phyloP scores from a whole-genome alignment of 2,888 invertebrate species.

The Aporophyla nigra region DNA sequence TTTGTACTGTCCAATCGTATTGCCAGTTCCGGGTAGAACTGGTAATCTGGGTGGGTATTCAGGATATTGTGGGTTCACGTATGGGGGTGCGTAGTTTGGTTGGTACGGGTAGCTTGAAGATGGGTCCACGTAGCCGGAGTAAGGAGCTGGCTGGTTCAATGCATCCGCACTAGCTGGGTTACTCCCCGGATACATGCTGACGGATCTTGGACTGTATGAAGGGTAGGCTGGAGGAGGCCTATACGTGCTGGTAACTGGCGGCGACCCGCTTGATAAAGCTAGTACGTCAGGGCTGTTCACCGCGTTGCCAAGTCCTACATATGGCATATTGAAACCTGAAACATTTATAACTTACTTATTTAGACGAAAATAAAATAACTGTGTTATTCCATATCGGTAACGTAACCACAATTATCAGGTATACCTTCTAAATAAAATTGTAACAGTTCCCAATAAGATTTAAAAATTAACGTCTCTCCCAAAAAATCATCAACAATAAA shows the following conservation, averaged over 20 bases:
- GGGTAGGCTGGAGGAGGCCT: conserved; percentile 36
- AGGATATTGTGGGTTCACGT: conserved; percentile 39
- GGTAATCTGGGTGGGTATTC: conserved; percentile 37
- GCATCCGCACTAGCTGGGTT: conserved; percentile 33
- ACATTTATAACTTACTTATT: background rate
- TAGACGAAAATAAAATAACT: background rate
- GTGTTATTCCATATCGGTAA: background rate
- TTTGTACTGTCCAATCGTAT: conserved; percentile 31
- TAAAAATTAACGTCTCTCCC: conserved; percentile 24
- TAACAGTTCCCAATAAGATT: conserved; percentile 22
- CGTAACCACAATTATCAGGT: background rate
- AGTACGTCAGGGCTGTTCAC: conserved; percentile 1
- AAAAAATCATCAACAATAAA: conserved; percentile 58
- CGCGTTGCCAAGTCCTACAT: conserved; percentile 6
- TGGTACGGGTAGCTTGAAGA: conserved; percentile 38
- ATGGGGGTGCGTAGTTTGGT: conserved; percentile 38
- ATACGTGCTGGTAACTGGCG: conserved; percentile 31
- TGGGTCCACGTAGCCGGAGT: conserved; percentile 27
- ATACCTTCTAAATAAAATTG: conserved; percentile 23
- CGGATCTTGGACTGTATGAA: conserved; percentile 41
- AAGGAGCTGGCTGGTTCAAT: conserved; percentile 19
- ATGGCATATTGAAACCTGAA: conserved; percentile 36
- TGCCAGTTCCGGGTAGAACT: conserved; percentile 14
- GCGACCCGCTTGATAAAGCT: conserved; percentile 11
- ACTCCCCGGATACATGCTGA: conserved; percentile 31